Conservation (phyloP, 2,888 invertebrate genomes). For the Brachynemurus nebulosus region DNA sequence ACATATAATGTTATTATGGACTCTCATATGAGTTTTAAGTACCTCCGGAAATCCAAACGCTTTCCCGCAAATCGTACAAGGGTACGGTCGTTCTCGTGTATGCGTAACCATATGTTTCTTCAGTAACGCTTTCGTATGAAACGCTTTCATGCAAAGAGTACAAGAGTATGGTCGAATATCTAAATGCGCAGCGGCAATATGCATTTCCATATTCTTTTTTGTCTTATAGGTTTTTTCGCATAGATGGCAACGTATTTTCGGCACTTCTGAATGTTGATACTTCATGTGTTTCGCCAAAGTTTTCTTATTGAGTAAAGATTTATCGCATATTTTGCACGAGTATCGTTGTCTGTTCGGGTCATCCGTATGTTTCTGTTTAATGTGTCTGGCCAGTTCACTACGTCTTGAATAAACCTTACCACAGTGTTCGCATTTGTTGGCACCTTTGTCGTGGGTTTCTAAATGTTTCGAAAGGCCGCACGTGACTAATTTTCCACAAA, state of each 20-base stretch:
- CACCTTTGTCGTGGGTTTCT: neutral
- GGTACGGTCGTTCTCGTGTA: neutral
- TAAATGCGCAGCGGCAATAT: neutral
- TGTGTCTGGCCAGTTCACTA: neutral
- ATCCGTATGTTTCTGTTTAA: neutral
- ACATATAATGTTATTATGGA: conserved; percentile 1
- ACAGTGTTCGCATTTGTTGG: neutral
- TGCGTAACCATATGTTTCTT: conserved; percentile 1
- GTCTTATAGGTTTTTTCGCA: conserved; percentile 4
- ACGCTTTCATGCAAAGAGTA: neutral
- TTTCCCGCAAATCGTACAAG: neutral
- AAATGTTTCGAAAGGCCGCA: neutral
- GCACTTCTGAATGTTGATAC: neutral
- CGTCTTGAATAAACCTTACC: neutral
- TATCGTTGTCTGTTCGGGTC: neutral
- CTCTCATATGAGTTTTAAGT: conserved; percentile 3
- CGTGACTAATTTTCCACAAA: neutral
- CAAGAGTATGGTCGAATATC: conserved; percentile 1
- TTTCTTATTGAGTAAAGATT: neutral
- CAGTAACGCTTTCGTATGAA: neutral
- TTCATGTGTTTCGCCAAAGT: neutral
- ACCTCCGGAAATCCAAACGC: neutral
- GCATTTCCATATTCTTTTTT: neutral
- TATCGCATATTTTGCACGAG: neutral
- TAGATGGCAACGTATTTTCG: neutral